A percentile compares a stretch with the other conserved stretches of the same genome.
Evolutionary conservation across 2,797 vertebrate species (phyloP).

Genomic region (Leucoraja ocellata): DNA sequence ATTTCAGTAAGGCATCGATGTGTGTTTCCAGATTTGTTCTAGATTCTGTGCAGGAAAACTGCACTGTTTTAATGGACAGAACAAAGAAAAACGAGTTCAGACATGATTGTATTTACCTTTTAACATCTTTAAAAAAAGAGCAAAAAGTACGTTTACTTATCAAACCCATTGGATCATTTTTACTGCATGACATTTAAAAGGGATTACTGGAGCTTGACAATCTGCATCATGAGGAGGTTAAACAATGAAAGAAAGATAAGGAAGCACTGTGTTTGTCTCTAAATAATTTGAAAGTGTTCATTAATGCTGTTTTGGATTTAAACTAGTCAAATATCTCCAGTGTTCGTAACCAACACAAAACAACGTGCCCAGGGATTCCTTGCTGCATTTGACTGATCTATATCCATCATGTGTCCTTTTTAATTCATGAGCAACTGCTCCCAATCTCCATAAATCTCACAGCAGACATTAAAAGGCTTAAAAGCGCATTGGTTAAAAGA

Average conservation of each 20-base stretch:
- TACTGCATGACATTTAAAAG: not conserved
- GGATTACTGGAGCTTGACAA: not conserved
- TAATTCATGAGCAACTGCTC: constrained; percentile 36
- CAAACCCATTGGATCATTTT: not conserved
- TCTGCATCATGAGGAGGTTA: not conserved
- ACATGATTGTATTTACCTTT: not conserved
- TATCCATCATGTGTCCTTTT: constrained; percentile 35
- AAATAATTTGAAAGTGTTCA: constrained; percentile 22
- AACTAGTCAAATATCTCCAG: constrained; percentile 22
- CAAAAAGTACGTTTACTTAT: not conserved
- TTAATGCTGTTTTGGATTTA: constrained; percentile 28
- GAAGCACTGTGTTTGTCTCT: not conserved
- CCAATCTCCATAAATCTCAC: constrained; percentile 33
- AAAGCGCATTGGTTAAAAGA: constrained; percentile 38
- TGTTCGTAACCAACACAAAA: not conserved
- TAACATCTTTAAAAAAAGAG: not conserved
- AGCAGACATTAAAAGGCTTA: constrained; percentile 35
- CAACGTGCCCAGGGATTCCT: constrained; percentile 17
- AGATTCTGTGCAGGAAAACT: not conserved
- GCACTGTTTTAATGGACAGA: constrained; percentile 6
- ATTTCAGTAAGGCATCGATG: not conserved
- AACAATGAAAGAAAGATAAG: constrained; percentile 19
- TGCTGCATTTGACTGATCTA: constrained; percentile 35
- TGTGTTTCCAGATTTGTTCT: not conserved
- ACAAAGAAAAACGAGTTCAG: too few species aligned